Evolutionary conservation across 2,113 vertebrate species (phyloP), one percentile per base, ranked within the genome.

Genomic region (Planiliza haematocheilus): DNA sequence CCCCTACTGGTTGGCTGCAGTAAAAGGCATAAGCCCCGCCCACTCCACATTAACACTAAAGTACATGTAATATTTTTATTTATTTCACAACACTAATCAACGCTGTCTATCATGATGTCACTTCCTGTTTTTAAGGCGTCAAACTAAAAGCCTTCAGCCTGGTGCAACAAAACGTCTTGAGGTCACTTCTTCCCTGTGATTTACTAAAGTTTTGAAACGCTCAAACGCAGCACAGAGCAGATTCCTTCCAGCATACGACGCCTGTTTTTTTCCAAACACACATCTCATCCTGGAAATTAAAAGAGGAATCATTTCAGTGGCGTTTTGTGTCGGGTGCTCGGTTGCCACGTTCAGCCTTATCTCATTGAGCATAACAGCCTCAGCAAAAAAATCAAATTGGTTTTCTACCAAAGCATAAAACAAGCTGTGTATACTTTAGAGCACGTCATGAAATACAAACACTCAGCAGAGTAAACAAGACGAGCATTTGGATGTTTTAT

Each of bases 261-360:
- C 24, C 24, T 5, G 24, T 11, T 6, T 39, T 55, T 38, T 18
- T 39, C 7, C 10, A 16, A 43, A 72, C 17, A 55, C 18, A 4
- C 0, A 21, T 69, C 8, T 84, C 74, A 84, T 84, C 45, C 16
- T 58, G 50, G 66, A 70, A 79, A 70, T 79, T 9, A 79, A 5
- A 76, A 82, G 43, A 66, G 13, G 16, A 72, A 70, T 58, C 7
- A 61, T 73, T 76, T 79, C 62, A 72, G 51, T 10, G 56, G 21
- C 45, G 21, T 30, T 46, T 72, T 82, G 20, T 55, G 18, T 60
- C 65, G 3, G 20, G 21, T 21, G 58, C 42, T 74, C 41, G 7
- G 37, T 82, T 71, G 50, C 66, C 50, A 62, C 46, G 48, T 77
- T 51, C 24, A 66, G 43, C 50, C 46, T 67, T 62, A 73, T 74